Evolutionary conservation across 2,888 invertebrate species (phyloP), one percentile per base, ranked within the genome.

Genomic region (Hydroisotoma schaefferi): DNA sequence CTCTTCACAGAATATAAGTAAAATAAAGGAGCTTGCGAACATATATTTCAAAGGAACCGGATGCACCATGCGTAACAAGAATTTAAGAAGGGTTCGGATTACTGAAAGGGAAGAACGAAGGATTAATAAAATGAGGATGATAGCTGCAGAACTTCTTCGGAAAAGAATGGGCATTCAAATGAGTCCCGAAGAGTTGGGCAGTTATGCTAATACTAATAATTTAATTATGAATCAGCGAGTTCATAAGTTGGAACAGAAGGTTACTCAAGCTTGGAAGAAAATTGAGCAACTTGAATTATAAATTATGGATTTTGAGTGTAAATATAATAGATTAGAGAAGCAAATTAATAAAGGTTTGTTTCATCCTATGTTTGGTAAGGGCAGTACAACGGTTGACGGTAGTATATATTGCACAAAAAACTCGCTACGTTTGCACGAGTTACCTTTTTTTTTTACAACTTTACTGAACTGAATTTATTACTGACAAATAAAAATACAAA

Each of bases 191-290:
- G 66, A 66, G 38, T 43, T 66, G 3, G 48, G 40, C 6, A 47
- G 53, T 18, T 66, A 66, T 38, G 57, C 57, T 8, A 48, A 60
- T 25, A 20, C 57, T 22, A 64, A 64, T 44, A 54, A 27, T n/a
- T 2, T 12, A 1, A 51, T 60, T 52, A 47, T 64, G 5, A 28
- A 43, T 4, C 28, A 57, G 26, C 23, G 64, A 22, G 29, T 64
- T 18, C 22, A 33, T n/a, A 60, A 57, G 26, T 23, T 64, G 55
- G 57, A 64, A 15, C 29, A 27, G 23, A 55, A 38, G 29, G 1
- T 61, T 25, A 37, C 53, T n/a, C n/a, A n/a, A n/a, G n/a, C n/a
- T n/a, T n/a, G n/a, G n/a, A n/a, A n/a, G n/a, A n/a, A n/a, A n/a
- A n/a, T n/a, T n/a, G n/a, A n/a, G n/a, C n/a, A n/a, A n/a, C n/a